Evolutionary conservation across 2,797 vertebrate genomes (phyloP).

Genomic region (Coregonus ussuriensis): DNA sequence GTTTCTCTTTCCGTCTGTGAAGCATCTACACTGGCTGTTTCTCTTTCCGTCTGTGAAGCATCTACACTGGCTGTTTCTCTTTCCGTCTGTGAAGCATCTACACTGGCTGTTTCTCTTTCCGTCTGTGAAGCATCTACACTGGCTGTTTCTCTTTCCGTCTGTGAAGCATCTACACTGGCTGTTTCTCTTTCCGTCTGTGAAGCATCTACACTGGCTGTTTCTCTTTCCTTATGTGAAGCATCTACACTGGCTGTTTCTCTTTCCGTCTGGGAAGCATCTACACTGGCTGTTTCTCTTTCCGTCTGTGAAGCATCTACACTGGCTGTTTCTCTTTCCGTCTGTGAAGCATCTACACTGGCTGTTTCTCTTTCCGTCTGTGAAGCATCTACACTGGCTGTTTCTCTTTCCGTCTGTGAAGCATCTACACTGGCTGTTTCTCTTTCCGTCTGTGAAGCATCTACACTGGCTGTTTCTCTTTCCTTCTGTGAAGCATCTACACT

Average conservation of each 20-base stretch:
- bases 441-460: background rate
- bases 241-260: background rate
- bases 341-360: background rate
- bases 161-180: background rate
- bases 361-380: background rate
- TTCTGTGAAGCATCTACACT: background rate
- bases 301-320: background rate
- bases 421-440: background rate
- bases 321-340: background rate
- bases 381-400: background rate
- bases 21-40: background rate
- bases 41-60: background rate
- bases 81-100: background rate
- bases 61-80: background rate
- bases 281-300: background rate
- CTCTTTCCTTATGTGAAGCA: slow-evolving; percentile 2
- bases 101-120: background rate
- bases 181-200: background rate
- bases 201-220: background rate
- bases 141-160: background rate
- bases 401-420: background rate
- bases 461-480: background rate
- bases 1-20: background rate
- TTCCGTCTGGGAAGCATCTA: background rate
- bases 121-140: background rate